A percentile compares a stretch with the other conserved stretches of the same genome.
These are phyloP conservation scores for Cepaea hortensis DNA, from an alignment of 2,888 invertebrate genomes.

Conservation along the genomic window DNA sequence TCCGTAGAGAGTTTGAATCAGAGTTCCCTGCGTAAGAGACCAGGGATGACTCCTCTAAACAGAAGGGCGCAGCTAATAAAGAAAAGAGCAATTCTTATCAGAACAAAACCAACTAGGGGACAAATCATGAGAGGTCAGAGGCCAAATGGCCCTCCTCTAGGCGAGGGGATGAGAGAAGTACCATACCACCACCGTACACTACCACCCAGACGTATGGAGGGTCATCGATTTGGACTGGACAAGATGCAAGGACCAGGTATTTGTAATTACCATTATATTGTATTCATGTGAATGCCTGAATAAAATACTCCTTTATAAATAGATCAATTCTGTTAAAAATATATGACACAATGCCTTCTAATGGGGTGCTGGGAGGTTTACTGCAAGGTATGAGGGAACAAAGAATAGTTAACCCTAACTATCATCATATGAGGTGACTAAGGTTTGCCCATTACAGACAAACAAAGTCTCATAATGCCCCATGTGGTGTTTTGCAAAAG, in stretches of 20 bases:
- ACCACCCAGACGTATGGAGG: constrained; percentile 16
- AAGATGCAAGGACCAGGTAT: constrained; percentile 38
- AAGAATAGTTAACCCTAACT: no score
- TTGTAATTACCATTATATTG: neutral
- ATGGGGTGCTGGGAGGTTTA: no score
- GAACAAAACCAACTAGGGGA: constrained; percentile 35
- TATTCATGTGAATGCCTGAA: no score
- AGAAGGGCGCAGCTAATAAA: constrained; percentile 41
- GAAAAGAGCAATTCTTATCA: constrained; percentile 42
- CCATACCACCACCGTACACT: neutral
- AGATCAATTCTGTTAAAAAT: no score
- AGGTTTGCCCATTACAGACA: no score
- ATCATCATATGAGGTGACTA: no score
- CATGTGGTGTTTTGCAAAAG: no score
- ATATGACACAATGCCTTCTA: no score
- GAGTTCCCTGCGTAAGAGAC: constrained; percentile 33
- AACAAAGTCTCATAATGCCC: no score
- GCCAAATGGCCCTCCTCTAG: neutral
- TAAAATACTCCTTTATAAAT: no score
- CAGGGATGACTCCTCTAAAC: constrained; percentile 39
- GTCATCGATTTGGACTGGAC: constrained; percentile 13
- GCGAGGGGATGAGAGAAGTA: constrained; percentile 20
- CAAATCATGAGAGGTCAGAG: constrained; percentile 33
- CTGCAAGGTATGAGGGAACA: no score
- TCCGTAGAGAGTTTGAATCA: constrained; percentile 39